A percentile compares a stretch with the other conserved stretches of the same genome.
Conservation (phyloP, 2,888 invertebrate genomes). For the Leucania comma region DNA sequence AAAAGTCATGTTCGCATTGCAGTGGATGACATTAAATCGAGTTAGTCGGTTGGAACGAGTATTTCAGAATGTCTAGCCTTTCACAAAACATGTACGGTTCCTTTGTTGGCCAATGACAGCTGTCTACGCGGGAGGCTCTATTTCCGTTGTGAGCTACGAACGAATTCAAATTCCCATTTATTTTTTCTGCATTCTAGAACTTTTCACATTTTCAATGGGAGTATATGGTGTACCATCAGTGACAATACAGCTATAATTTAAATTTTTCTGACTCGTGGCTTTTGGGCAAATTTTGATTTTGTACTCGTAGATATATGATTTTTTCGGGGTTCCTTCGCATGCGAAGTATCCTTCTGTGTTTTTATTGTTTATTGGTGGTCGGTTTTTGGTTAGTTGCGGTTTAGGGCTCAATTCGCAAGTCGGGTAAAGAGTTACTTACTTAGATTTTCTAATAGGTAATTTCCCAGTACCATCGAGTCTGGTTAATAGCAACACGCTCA, state of each 20-base stretch:
- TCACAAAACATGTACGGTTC: slow-evolving; percentile 13
- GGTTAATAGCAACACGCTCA: no score
- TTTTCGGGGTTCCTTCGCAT: not conserved
- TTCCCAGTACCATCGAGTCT: no score
- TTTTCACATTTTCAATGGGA: not conserved
- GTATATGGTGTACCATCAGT: not conserved
- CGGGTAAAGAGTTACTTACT: no score
- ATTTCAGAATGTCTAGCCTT: not conserved
- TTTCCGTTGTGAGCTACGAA: slow-evolving; percentile 44
- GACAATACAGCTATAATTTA: not conserved
- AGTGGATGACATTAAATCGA: not conserved
- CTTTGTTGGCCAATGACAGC: slow-evolving; percentile 47
- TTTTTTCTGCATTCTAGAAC: not conserved
- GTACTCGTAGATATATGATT: no score
- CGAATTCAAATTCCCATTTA: slow-evolving; percentile 1
- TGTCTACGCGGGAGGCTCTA: slow-evolving; percentile 31
- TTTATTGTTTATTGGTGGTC: not conserved
- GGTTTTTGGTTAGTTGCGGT: no score
- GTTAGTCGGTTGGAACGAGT: not conserved
- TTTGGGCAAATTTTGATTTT: not conserved
- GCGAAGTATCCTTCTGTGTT: not conserved
- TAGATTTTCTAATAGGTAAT: no score
- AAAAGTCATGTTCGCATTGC: not conserved
- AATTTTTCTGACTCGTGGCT: not conserved
- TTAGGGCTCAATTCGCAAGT: no score